Conservation (phyloP, 2,888 invertebrate genomes). For the Agriotes lineatus region DNA sequence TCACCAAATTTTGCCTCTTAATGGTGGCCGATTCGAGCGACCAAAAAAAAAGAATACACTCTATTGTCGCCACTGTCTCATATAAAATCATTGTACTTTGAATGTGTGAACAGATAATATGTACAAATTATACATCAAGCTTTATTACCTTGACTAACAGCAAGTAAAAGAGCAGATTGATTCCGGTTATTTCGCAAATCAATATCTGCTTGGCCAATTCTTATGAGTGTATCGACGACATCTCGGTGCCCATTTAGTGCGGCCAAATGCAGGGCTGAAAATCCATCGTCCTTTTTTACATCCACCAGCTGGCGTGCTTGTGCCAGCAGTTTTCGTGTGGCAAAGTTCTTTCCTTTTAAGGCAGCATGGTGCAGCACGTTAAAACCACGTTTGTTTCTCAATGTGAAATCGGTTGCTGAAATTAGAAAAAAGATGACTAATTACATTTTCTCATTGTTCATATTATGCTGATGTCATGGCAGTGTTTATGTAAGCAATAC, state of each 20-base stretch:
- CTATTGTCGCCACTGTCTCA: too few species aligned
- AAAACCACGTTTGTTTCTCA: conserved; percentile 86
- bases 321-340: conserved; percentile 77
- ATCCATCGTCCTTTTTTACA: conserved; percentile 89
- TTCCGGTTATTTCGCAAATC: conserved; percentile 84
- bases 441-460: too few species aligned
- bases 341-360: conserved; percentile 85
- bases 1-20: too few species aligned
- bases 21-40: too few species aligned
- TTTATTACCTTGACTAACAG: conserved; percentile 79
- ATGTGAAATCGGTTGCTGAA: conserved; percentile 74
- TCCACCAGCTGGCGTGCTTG: conserved; percentile 83
- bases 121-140: neutral
- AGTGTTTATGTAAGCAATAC: too few species aligned
- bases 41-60: too few species aligned
- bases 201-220: conserved; percentile 79
- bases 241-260: conserved; percentile 85
- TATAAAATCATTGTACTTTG: too few species aligned
- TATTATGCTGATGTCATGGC: too few species aligned
- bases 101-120: too few species aligned
- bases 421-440: too few species aligned
- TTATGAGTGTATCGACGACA: conserved; percentile 76
- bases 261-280: conserved; percentile 86
- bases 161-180: conserved; percentile 84
- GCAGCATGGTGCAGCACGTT: conserved; percentile 90